Evolutionary conservation across 2,797 vertebrate genomes (phyloP).

Genomic region (Bovichtus diacanthus): DNA sequence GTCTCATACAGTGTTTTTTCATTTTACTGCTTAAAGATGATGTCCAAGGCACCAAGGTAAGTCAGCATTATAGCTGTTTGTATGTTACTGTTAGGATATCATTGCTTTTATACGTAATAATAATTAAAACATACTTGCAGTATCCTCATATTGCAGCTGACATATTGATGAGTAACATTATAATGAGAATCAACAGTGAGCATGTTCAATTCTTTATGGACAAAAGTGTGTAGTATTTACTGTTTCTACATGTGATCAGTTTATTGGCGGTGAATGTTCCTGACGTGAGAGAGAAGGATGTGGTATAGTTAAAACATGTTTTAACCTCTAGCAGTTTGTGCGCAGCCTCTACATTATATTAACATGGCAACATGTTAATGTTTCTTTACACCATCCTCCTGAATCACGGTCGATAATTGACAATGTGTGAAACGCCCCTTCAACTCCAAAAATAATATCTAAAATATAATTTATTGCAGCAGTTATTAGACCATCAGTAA

Average conservation of each 20-base stretch:
- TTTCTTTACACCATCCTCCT: neutral
- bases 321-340: neutral
- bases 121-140: neutral
- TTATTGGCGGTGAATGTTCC: neutral
- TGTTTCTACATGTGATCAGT: neutral
- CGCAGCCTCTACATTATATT: neutral
- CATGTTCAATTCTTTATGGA: neutral
- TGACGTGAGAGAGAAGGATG: neutral
- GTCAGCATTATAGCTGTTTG: constrained; percentile 6
- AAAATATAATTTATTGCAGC: neutral
- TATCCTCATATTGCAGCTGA: neutral
- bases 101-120: neutral
- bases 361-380: neutral
- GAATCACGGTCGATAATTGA: too few relatives aligned
- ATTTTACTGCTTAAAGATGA: constrained; percentile 45
- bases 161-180: neutral
- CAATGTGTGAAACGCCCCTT: neutral
- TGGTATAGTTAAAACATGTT: neutral
- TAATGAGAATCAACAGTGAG: neutral
- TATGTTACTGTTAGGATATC: neutral
- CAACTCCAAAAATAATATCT: too few relatives aligned
- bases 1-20: neutral
- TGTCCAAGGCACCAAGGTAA: constrained; percentile 73
- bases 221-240: neutral
- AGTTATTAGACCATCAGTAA: neutral